Conservation (phyloP, 2,797 vertebrate genomes). For the Sciaenops ocellatus region DNA sequence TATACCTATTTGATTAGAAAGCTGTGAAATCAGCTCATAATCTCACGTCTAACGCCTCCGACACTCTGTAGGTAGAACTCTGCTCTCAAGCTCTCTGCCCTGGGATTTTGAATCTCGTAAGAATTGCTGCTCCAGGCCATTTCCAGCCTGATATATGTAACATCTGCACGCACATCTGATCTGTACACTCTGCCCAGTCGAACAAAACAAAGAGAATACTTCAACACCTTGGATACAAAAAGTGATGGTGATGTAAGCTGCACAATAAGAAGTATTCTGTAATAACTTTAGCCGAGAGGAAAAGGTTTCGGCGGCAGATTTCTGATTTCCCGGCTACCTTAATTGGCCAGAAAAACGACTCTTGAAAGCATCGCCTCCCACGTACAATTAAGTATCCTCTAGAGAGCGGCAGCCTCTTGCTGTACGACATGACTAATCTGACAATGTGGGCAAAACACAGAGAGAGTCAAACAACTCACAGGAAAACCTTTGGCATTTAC, state of each 20-base stretch:
- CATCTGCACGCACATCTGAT: slow-evolving; percentile 22
- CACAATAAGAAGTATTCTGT: slow-evolving; percentile 21
- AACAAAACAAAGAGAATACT: slow-evolving; percentile 35
- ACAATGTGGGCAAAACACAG: slow-evolving; percentile 82
- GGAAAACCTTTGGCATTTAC: slow-evolving; percentile 72
- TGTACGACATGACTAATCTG: slow-evolving; percentile 81
- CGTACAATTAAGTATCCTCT: slow-evolving; percentile 80
- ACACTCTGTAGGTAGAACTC: slow-evolving; percentile 42
- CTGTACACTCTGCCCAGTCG: slow-evolving; percentile 30
- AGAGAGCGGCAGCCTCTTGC: slow-evolving; percentile 73
- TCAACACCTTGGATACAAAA: slow-evolving; percentile 11
- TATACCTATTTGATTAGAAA: slow-evolving; percentile 37
- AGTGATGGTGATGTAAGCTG: not conserved
- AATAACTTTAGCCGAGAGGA: slow-evolving; percentile 20
- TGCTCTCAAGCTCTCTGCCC: slow-evolving; percentile 40
- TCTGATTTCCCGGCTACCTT: slow-evolving; percentile 73
- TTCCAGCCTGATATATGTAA: slow-evolving; percentile 50
- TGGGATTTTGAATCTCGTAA: slow-evolving; percentile 36
- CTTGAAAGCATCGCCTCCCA: slow-evolving; percentile 78
- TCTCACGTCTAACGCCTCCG: slow-evolving; percentile 51
- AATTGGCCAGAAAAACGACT: slow-evolving; percentile 77
- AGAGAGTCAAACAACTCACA: slow-evolving; percentile 76
- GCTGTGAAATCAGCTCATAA: slow-evolving; percentile 26
- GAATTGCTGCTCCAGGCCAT: slow-evolving; percentile 34
- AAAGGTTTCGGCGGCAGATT: slow-evolving; percentile 55